Base-by-base conservation (phyloP, 2,888 invertebrate genomes). In the Drosophila ochracea region DNA sequence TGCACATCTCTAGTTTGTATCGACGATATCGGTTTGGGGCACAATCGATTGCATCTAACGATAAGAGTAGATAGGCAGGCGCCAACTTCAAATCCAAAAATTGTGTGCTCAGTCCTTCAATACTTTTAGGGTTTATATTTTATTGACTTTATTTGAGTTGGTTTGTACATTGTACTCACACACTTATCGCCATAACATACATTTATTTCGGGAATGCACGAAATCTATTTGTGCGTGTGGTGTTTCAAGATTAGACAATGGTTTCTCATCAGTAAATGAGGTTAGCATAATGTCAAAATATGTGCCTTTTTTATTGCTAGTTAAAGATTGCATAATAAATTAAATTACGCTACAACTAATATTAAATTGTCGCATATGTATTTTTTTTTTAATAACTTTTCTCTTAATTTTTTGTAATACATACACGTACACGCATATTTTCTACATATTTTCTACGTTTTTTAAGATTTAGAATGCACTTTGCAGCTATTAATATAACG, bases 401-500 rank as follows among this genome's bases (percentile, higher is more conserved):
- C 53, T 64, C 66, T 67, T 73, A 68, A 54, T 66, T 77, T 67
- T 68, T 71, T 68, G 62, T 68, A 58, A 76, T 71, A 74, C 78
- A 74, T 90, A 80, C 71, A 78, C 84, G 74, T 83, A 89, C 74
- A 79, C 82, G 85, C 81, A 91, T 91, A 88, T 90, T 88, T 80
- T 73, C 84, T 91, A 91, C 77, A 84, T 83, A 84, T 80, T 88
- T 73, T 60, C 80, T 79, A 79, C 79, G 82, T 41, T 58, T 31
- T 58, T 82, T 83, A 85, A 81, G 75, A 80, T 81, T 84, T 82
- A 79, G 88, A 90, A 90, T 87, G 88, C 90, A 90, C 84, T 89
- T 69, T 84, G 76, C 78, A 80, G 73, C 69, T 81, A 68, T 76
- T 65, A 65, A 54, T 69, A 68, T 57, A 70, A 81, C 64, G 73